These are phyloP conservation scores for Cuniculus paca DNA, from an alignment of 2,797 vertebrate species.

Conservation along the genomic window DNA sequence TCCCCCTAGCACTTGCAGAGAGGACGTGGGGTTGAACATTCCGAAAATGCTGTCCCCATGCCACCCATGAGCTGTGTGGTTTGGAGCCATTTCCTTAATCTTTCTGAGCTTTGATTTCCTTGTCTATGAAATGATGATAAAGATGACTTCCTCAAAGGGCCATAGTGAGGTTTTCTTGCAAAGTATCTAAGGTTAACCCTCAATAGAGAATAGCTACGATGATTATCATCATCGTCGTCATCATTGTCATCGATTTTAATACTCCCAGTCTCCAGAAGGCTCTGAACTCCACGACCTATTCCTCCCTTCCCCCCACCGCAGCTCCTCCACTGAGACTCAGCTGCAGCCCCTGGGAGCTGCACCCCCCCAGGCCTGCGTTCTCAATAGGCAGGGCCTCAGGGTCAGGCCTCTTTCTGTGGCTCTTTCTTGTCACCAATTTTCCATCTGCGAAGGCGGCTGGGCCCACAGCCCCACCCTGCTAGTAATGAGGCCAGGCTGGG, in stretches of 20 bases:
- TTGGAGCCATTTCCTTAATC: background rate
- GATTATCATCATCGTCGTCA: background rate
- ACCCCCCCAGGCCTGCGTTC: background rate
- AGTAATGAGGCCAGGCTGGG: conserved; percentile 89
- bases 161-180: background rate
- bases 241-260: background rate
- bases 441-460: conserved; percentile 86
- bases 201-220: background rate
- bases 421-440: conserved; percentile 88
- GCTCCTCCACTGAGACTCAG: conserved; percentile 62
- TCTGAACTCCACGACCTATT: background rate
- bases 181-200: background rate
- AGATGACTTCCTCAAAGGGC: background rate
- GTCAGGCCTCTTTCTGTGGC: conserved; percentile 87
- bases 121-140: background rate
- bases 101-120: background rate
- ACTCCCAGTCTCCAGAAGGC: background rate
- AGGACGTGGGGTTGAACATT: background rate
- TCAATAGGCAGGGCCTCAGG: conserved; percentile 86
- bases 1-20: background rate
- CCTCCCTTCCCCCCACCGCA: background rate
- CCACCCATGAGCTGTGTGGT: background rate
- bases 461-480: conserved; percentile 81
- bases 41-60: background rate
- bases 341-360: conserved; percentile 61